Conservation (phyloP, 2,888 invertebrate genomes). For the Daptonema setosum region DNA sequence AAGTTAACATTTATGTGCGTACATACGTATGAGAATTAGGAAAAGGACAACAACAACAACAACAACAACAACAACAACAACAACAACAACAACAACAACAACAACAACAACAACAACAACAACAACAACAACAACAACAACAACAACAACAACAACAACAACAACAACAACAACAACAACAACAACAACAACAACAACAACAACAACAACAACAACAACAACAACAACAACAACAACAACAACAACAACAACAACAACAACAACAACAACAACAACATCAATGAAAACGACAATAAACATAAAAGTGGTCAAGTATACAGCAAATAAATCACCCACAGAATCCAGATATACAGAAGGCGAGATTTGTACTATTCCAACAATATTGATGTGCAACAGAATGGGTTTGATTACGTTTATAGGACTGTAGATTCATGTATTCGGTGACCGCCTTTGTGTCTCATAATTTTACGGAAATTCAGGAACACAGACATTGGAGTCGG, state of each 20-base stretch:
- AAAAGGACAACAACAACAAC: not conserved
- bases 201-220: not conserved
- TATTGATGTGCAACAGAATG: no score
- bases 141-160: not conserved
- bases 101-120: conserved; percentile 2
- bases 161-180: not conserved
- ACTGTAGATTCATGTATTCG: no score
- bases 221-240: not conserved
- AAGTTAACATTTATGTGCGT: no score
- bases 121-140: conserved; percentile 1
- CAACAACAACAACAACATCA: no score
- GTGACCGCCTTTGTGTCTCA: no score
- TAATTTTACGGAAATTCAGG: no score
- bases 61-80: conserved; percentile 1
- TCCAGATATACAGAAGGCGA: not conserved
- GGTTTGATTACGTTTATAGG: no score
- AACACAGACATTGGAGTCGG: no score
- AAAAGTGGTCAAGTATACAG: not conserved
- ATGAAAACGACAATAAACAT: no score
- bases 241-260: not conserved
- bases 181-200: not conserved
- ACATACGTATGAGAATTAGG: not conserved
- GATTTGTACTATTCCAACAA: no score
- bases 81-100: conserved; percentile 1
- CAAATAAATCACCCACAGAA: not conserved